Percentiles rank a stretch among this genome's conserved stretches.
phyloP scores from a whole-genome alignment of 2,888 invertebrate species.

The Eristalinus sepulchralis region DNA sequence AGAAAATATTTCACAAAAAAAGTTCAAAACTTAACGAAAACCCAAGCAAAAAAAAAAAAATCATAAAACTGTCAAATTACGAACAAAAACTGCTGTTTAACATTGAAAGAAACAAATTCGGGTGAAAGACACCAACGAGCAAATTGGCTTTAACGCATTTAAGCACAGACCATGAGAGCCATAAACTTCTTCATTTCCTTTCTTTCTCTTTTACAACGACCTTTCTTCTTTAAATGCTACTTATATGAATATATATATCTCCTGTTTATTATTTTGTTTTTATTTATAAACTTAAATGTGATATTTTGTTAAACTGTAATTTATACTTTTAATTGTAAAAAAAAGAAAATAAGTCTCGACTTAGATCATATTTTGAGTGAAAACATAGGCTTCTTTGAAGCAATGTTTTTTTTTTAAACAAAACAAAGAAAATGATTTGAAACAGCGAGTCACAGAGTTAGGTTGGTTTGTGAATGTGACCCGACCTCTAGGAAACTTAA shows the following conservation, averaged over 20 bases:
- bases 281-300: constrained; percentile 63
- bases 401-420: too few relatives aligned
- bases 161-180: constrained; percentile 17
- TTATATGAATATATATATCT: constrained; percentile 22
- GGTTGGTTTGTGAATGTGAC: constrained; percentile 2
- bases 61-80: constrained; percentile 47
- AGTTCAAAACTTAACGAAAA: constrained; percentile 46
- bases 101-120: constrained; percentile 29
- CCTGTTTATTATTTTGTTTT: constrained; percentile 40
- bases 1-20: constrained; percentile 32
- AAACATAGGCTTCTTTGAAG: constrained; percentile 16
- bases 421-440: neutral
- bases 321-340: constrained; percentile 47
- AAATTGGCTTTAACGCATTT: constrained; percentile 29
- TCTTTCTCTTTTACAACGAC: constrained; percentile 28
- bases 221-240: constrained; percentile 7
- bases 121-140: neutral
- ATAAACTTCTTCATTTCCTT: constrained; percentile 14
- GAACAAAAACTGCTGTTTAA: constrained; percentile 69
- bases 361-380: constrained; percentile 43
- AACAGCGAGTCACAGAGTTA: neutral
- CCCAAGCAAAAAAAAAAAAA: constrained; percentile 38
- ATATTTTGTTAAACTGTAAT: constrained; percentile 63
- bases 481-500: neutral
- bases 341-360: constrained; percentile 31